These are phyloP conservation scores for Sphinx pinastri DNA, from an alignment of 2,888 invertebrate genomes.

Conservation along the genomic window DNA sequence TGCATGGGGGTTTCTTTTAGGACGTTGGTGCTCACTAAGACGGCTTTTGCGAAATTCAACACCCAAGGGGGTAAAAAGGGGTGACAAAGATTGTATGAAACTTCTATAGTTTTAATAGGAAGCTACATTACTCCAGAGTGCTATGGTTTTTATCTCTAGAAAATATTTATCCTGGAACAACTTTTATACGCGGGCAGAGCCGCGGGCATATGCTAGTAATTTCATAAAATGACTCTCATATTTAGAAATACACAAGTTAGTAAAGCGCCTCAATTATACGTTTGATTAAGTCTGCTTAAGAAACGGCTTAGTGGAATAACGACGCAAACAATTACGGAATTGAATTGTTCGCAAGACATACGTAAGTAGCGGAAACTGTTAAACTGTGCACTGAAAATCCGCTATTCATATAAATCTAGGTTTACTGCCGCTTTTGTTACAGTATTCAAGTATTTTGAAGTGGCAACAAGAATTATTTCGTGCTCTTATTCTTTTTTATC, in stretches of 20 bases:
- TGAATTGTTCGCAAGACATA: not conserved
- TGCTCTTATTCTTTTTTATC: not conserved
- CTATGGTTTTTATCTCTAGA: no score
- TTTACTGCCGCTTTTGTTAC: slow-evolving; percentile 1
- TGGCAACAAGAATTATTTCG: not conserved
- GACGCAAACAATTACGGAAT: slow-evolving; percentile 1
- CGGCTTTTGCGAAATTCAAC: no score
- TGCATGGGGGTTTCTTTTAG: no score
- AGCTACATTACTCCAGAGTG: no score
- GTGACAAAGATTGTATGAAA: no score
- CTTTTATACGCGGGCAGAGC: no score
- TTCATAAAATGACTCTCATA: no score
- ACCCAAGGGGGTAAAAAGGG: no score
- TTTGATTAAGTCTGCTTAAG: not conserved
- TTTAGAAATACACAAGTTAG: not conserved
- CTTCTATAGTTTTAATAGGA: no score
- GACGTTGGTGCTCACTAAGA: no score
- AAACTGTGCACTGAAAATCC: slow-evolving; percentile 6
- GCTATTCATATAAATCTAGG: slow-evolving; percentile 9
- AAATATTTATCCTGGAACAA: no score
- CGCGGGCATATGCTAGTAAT: no score
- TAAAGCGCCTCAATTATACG: not conserved
- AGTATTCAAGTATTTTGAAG: not conserved
- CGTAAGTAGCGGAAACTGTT: not conserved
- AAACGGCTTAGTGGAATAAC: not conserved